Base-by-base conservation (phyloP, 2,888 invertebrate species). In the Eretmocerus hayati region DNA sequence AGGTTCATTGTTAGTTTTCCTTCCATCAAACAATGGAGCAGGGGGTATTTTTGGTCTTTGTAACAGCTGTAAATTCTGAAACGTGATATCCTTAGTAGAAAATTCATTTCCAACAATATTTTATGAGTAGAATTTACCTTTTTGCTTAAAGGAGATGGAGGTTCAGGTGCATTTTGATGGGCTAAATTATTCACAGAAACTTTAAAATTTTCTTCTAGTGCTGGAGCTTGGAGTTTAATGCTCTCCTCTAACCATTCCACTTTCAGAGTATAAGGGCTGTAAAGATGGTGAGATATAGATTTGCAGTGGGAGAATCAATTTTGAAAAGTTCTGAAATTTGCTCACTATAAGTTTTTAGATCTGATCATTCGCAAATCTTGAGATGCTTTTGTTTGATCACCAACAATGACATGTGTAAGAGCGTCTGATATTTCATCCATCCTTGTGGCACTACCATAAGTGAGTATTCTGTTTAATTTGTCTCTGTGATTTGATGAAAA, bases 391-490 rank as follows among this genome's bases (percentile, higher is more conserved):
- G 30, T 66, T 6, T 76, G 67, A 53, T 84, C 80, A 1, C 84
- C 86, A 3, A 87, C 78, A 30, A 92, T 80, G 3, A 88, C 81
- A 72, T 94, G 94, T 1, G 91, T 88, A 2, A 89, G 75, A 51
- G 85, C 79, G 53, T 85, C 85, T 58, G 83, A 83, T 33, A 90
- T 77, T 44, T 81, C 79, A 64, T 86, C 85, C 62, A 86, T 81
- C 45, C 91, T 79, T 16, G 87, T 87, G 21, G 89, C 93, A n/a
- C 91, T 90, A 43, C 87, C 85, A 5, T 81, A 78, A 65, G 86
- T 87, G 18, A 89, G 72, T 40, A 88, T 78, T 58, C 77, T 78
- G 53, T 80, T 77, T 4, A 89, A 61, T 66, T 84, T 86, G 54
- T 87, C 87, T 13, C 79, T 72, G 50, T 81, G 78, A 32, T 74